Evolutionary conservation across 2,888 invertebrate species (phyloP).

Genomic region (Limnephilus rhombicus): DNA sequence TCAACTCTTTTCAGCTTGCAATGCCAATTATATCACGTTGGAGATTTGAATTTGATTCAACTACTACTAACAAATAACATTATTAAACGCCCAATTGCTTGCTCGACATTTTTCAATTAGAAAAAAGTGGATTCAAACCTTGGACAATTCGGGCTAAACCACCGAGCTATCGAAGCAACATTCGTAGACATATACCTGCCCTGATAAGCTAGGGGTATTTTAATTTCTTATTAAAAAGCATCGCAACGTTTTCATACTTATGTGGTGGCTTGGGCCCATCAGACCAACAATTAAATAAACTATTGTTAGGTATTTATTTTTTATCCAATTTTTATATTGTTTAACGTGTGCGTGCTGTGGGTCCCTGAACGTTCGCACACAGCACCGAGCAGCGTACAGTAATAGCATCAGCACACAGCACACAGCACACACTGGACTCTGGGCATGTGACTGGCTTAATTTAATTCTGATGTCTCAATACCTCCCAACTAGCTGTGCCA

Average conservation of each 20-base stretch:
- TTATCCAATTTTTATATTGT: background rate
- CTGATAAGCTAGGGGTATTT: background rate
- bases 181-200: too few relatives aligned
- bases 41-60: background rate
- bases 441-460: constrained; percentile 61
- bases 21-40: background rate
- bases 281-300: too few relatives aligned
- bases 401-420: constrained; percentile 3
- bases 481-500: constrained; percentile 78
- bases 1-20: too few relatives aligned
- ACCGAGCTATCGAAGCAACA: background rate
- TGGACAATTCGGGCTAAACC: background rate
- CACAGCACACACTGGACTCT: constrained; percentile 29
- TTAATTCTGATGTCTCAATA: constrained; percentile 77
- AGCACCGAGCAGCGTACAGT: background rate
- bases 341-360: constrained; percentile 23
- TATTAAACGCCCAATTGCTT: background rate
- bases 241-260: background rate
- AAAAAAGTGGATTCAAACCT: background rate
- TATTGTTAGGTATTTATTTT: background rate
- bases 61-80: background rate
- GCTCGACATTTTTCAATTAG: too few relatives aligned
- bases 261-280: background rate
- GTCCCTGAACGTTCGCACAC: background rate
- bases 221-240: background rate